Evolutionary conservation across 2,797 vertebrate species (phyloP), one percentile per base, ranked within the genome.

Genomic region (Cirrhinus mrigala): DNA sequence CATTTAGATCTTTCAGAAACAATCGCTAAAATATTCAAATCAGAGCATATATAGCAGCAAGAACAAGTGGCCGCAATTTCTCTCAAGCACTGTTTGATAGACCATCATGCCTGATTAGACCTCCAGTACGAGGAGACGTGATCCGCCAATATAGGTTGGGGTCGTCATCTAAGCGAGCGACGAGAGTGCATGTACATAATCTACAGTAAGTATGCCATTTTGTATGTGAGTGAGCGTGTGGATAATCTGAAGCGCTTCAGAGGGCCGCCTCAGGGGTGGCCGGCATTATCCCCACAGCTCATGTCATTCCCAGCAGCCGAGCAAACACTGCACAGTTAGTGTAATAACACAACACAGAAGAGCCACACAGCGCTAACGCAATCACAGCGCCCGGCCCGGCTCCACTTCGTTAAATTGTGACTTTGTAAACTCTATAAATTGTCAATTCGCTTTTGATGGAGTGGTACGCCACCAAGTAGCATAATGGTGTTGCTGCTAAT

Each of bases 181-280:
- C 33, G 15, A 77, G 50, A 79, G 52, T 1, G 50, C 18, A 78
- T 79, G 52, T 48, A 44, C 52, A 85, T 58, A 56, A 69, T 69
- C 33, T 68, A 54, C 78, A n/a, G 50, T 71, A 84, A 79, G 66
- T 33, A 83, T 84, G 62, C 5, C 70, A 52, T 33, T 83, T 64
- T 84, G 86, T 74, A 89, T 89, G 56, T 48, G n/a, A 71, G 76
- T n/a, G 3, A 48, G 75, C 79, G 70, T 73, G 79, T 24, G 69
- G 68, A 79, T 66, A 6, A 88, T 88, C 79, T 88, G 79, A 82
- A 86, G 83, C 68, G 86, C 90, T 85, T 89, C 90, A 89, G 88
- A 85, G 89, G 78, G 82, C 85, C 87, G 87, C 91, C 91, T 85
- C 79, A 77, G 85, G 90, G 29, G 77, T 52, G 69, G 29, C 22